Conservation (phyloP, 2,888 invertebrate genomes). For the Cephonodes hylas region DNA sequence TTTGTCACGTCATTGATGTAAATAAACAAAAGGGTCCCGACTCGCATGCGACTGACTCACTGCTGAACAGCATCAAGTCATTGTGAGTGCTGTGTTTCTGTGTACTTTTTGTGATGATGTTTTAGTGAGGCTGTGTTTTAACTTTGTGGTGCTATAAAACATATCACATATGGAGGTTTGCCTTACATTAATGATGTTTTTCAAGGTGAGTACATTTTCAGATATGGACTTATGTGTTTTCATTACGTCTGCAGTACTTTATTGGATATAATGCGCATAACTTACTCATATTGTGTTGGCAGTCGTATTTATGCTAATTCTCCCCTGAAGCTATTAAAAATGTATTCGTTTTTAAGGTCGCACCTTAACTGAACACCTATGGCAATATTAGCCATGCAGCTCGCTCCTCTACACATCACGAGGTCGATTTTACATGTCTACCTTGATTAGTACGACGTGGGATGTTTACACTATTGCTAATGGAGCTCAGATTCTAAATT, state of each 20-base stretch:
- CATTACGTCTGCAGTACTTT: neutral
- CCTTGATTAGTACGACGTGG: conserved; percentile 43
- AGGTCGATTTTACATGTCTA: conserved; percentile 43
- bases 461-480: conserved; percentile 17
- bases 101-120: conserved; percentile 19
- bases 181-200: conserved; percentile 8
- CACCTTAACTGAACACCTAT: neutral
- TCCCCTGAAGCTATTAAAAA: neutral
- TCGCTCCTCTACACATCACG: conserved; percentile 35
- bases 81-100: conserved; percentile 25
- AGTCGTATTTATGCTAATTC: neutral
- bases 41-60: conserved; percentile 47
- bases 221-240: neutral
- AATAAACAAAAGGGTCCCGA: conserved; percentile 55
- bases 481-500: conserved; percentile 11
- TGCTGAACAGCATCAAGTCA: conserved; percentile 15
- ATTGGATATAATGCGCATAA: neutral
- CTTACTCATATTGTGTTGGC: neutral
- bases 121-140: conserved; percentile 5
- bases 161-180: conserved; percentile 14
- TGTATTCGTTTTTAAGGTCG: neutral
- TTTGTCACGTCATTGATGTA: conserved; percentile 47
- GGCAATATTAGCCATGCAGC: neutral
- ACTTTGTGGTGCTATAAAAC: neutral
- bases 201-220: conserved; percentile 13